These are phyloP conservation scores for Fulica atra DNA, from an alignment of 2,113 vertebrate genomes.

Conservation along the genomic window DNA sequence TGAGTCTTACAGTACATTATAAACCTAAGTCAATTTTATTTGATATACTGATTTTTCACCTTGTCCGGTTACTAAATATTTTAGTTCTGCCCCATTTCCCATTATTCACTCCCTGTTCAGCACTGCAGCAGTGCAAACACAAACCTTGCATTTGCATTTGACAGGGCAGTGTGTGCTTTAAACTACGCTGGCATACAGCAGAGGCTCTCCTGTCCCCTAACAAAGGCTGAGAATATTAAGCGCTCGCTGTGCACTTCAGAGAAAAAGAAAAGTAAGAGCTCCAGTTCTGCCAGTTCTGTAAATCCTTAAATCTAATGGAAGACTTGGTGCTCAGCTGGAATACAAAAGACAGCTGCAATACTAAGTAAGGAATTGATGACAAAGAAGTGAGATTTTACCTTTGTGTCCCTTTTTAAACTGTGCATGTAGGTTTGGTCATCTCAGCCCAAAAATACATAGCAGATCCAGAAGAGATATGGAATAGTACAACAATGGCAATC, in stretches of 20 bases:
- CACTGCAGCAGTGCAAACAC: background rate
- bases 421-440: background rate
- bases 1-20: background rate
- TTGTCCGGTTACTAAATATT: background rate
- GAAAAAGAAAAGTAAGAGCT: too few species aligned
- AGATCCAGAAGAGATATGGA: background rate
- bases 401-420: background rate
- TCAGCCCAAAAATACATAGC: background rate
- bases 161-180: background rate
- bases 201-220: background rate
- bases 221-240: background rate
- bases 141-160: background rate
- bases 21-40: background rate
- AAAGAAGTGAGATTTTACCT: background rate
- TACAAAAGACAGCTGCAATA: background rate
- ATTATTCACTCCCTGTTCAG: background rate
- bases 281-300: background rate
- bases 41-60: background rate
- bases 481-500: background rate
- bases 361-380: background rate
- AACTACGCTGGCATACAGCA: rapidly evolving
- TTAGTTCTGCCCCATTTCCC: background rate
- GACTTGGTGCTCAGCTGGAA: background rate
- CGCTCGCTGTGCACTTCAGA: background rate
- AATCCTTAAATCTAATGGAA: background rate